Conservation (phyloP, 2,797 vertebrate species). For the Chromobotia macracanthus region DNA sequence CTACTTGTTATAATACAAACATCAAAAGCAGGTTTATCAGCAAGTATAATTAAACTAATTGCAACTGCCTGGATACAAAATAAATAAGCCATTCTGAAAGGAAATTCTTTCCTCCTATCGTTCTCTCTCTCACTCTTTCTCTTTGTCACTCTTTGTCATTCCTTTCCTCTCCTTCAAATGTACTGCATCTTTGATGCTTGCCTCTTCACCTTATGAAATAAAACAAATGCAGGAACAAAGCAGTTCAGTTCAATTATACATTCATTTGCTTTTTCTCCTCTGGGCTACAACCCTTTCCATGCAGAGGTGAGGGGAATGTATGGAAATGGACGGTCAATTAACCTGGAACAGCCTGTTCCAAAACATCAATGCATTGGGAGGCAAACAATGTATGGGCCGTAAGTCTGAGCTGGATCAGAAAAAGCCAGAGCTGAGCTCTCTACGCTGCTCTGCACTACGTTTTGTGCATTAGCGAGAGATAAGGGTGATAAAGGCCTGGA, state of each 20-base stretch:
- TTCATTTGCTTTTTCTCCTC: constrained; percentile 11
- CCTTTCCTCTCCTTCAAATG: not conserved
- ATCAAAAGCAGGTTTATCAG: constrained; percentile 51
- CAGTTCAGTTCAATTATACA: constrained; percentile 40
- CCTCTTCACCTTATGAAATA: constrained; percentile 3
- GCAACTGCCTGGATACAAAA: constrained; percentile 38
- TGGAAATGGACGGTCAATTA: constrained; percentile 37
- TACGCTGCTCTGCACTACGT: not conserved
- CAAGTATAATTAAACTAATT: constrained; percentile 53
- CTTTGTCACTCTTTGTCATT: not conserved
- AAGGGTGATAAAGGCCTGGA: not conserved
- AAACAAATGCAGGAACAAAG: constrained; percentile 31
- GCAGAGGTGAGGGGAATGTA: not conserved
- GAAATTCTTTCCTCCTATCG: too few relatives aligned
- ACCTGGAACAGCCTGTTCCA: constrained; percentile 61
- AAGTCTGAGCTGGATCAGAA: constrained; percentile 25
- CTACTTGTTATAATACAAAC: constrained; percentile 45
- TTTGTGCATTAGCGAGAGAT: not conserved
- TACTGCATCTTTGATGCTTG: constrained; percentile 5
- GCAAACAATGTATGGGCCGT: constrained; percentile 46
- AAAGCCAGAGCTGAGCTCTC: not conserved
- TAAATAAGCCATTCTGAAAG: constrained; percentile 32
- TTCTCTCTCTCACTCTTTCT: not conserved
- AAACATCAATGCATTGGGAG: constrained; percentile 65
- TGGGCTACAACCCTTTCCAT: constrained; percentile 17